Percentiles rank a stretch among this genome's conserved stretches.
These are phyloP conservation scores for Trachymyrmex septentrionalis DNA, from an alignment of 1,140 invertebrate species.

Conservation along the genomic window DNA sequence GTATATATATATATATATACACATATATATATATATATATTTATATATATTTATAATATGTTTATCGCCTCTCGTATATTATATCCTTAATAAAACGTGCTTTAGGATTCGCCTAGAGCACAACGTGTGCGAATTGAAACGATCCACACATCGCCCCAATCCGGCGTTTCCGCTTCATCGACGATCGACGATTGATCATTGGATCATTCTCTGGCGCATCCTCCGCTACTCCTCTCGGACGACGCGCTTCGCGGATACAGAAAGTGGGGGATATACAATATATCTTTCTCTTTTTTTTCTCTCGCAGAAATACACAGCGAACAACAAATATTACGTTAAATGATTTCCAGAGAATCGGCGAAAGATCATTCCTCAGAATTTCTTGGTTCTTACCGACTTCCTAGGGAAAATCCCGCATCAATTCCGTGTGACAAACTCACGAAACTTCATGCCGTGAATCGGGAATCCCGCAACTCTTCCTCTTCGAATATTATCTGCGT, in stretches of 20 bases:
- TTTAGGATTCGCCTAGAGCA: conserved; percentile 34
- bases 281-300: conserved; percentile 1
- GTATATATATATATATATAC: neutral
- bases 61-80: conserved; percentile 42
- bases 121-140: conserved; percentile 45
- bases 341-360: conserved; percentile 36
- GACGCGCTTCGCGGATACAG: conserved; percentile 1
- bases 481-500: neutral
- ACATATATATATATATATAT: neutral
- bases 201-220: conserved; percentile 10
- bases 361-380: conserved; percentile 19
- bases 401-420: neutral
- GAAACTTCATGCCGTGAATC: neutral
- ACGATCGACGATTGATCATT: conserved; percentile 34
- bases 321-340: conserved; percentile 4
- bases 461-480: neutral
- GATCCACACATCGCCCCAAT: conserved; percentile 8
- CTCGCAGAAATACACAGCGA: neutral
- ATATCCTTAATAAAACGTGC: conserved; percentile 39
- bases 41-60: conserved; percentile 28
- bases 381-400: neutral
- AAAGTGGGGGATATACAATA: neutral
- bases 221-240: conserved; percentile 4
- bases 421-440: neutral
- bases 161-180: neutral